Evolutionary conservation across 2,113 vertebrate genomes (phyloP).

Genomic region (Oreochromis aureus): DNA sequence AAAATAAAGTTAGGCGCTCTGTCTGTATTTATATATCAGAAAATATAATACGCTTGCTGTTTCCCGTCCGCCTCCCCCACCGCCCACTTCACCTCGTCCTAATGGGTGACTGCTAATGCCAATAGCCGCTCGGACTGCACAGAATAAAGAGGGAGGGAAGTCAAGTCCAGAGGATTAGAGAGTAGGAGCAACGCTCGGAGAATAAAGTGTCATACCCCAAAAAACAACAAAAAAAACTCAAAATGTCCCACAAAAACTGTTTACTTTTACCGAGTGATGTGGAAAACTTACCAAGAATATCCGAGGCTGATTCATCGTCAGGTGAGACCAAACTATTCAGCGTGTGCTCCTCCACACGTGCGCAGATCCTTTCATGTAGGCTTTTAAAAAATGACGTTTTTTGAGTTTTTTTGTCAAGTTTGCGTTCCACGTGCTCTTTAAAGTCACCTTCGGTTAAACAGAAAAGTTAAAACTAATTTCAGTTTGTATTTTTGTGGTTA

Average conservation of each 20-base stretch:
- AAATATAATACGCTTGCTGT: not conserved
- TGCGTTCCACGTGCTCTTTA: not conserved
- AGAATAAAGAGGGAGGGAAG: not conserved
- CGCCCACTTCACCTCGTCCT: not conserved
- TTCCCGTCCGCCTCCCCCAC: not conserved
- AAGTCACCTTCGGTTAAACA: not conserved
- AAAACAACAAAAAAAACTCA: not conserved
- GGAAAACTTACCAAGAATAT: conserved; percentile 33
- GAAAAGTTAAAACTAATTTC: not conserved
- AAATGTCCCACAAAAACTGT: conserved; percentile 30
- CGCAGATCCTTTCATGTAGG: too few relatives aligned
- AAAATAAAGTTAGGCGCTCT: not conserved
- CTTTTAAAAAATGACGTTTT: not conserved
- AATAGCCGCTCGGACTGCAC: not conserved
- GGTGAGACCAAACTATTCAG: conserved; percentile 22
- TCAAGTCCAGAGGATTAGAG: not conserved
- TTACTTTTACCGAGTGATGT: not conserved
- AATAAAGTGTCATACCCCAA: not conserved
- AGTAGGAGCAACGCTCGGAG: not conserved
- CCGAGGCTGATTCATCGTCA: conserved; percentile 13
- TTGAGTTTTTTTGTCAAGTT: not conserved
- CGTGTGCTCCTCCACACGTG: not conserved
- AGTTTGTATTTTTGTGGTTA: not conserved
- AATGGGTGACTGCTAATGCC: not conserved
- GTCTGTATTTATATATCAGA: not conserved